Evolutionary conservation across 2,113 vertebrate genomes (phyloP).

Genomic region (Mixornis gularis): DNA sequence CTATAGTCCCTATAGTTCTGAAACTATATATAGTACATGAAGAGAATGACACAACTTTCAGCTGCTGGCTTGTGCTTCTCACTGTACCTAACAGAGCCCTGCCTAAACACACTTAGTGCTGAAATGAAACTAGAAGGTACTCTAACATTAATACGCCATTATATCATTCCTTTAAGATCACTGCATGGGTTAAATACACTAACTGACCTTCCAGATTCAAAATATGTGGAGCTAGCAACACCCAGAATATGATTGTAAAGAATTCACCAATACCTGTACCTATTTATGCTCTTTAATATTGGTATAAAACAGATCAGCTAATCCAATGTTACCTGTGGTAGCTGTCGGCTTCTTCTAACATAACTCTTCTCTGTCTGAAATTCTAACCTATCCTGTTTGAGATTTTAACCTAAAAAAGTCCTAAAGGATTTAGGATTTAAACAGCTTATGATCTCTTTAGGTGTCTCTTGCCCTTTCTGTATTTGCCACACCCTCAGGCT

Average conservation of each 20-base stretch:
- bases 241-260: fast-evolving
- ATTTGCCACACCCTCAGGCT: not conserved
- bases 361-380: not conserved
- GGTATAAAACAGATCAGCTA: not conserved
- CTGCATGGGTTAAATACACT: not conserved
- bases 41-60: not conserved
- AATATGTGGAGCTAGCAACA: not conserved
- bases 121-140: fast-evolving
- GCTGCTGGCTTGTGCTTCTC: not conserved
- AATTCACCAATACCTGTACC: not conserved
- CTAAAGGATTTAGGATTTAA: not conserved
- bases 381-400: fast-evolving
- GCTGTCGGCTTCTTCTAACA: not conserved
- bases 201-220: not conserved
- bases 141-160: not conserved
- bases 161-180: not conserved
- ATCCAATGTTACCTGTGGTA: not conserved
- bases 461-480: not conserved
- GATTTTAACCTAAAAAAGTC: not conserved
- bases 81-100: not conserved
- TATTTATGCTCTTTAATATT: not conserved
- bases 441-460: not conserved
- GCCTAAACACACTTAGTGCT: fast-evolving
- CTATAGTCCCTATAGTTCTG: fast-evolving
- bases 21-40: no score